These are phyloP conservation scores for Prunella strophiata DNA, from an alignment of 2,797 vertebrate genomes.

Conservation along the genomic window DNA sequence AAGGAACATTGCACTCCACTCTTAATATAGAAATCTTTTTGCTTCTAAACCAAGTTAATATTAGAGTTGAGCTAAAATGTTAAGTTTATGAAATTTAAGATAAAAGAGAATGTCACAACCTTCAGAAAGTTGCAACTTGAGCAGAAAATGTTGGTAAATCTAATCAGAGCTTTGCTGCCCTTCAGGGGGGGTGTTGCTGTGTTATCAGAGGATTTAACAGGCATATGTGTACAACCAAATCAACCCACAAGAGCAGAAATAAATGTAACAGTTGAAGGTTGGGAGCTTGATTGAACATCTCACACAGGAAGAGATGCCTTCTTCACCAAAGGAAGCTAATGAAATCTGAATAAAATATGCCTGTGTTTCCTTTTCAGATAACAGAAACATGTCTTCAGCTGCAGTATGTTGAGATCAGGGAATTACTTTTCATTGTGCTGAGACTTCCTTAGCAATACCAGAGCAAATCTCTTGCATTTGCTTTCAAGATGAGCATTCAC, in stretches of 20 bases:
- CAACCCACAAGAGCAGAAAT: neutral
- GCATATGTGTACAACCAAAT: neutral
- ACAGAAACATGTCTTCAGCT: neutral
- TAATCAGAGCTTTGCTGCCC: neutral
- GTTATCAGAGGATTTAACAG: neutral
- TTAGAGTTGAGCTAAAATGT: neutral
- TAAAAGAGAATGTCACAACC: neutral
- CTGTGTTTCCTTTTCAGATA: neutral
- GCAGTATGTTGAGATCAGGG: neutral
- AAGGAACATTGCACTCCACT: neutral
- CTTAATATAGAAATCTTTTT: neutral
- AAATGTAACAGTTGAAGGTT: neutral
- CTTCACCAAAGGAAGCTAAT: neutral
- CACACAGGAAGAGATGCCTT: neutral
- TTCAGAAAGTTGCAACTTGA: neutral
- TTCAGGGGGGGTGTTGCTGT: neutral
- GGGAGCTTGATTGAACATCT: neutral
- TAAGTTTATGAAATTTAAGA: neutral
- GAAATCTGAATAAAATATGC: neutral
- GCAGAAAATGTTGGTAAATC: neutral
- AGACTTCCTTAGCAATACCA: conserved; percentile 6
- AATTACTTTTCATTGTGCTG: neutral
- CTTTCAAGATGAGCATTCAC: conserved; percentile 13
- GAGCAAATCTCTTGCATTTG: conserved; percentile 1
- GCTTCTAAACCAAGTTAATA: neutral